These are phyloP conservation scores for Pterocles burchelli DNA, from an alignment of 2,113 vertebrate genomes.

Conservation along the genomic window DNA sequence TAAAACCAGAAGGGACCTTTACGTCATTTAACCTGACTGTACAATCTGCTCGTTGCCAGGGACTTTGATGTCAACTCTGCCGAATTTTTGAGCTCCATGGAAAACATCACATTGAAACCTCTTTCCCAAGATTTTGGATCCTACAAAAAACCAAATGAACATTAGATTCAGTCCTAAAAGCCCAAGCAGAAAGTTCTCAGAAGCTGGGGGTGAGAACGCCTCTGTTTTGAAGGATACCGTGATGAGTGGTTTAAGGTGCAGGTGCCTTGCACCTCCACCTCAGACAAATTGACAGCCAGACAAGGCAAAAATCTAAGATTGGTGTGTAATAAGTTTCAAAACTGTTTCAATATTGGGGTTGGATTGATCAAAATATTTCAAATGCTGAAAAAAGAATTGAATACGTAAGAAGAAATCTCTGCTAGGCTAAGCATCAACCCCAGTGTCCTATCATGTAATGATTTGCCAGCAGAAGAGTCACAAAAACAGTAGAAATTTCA, in stretches of 20 bases:
- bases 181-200: background rate
- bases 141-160: background rate
- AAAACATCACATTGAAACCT: background rate
- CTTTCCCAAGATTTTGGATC: background rate
- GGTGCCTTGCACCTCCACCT: background rate
- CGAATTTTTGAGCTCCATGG: background rate
- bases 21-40: background rate
- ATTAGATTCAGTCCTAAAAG: background rate
- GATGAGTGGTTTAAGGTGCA: background rate
- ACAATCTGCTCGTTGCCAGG: background rate
- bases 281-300: background rate
- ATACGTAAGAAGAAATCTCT: background rate
- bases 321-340: background rate
- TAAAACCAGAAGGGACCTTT: background rate
- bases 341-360: background rate
- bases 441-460: background rate
- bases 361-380: background rate
- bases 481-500: background rate
- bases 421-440: background rate
- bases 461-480: background rate
- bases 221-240: background rate
- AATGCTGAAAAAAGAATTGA: background rate
- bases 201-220: background rate
- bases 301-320: background rate
- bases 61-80: background rate